Evolutionary conservation across 2,888 invertebrate genomes (phyloP), one percentile per base, ranked within the genome.

Genomic region (Caenorhabditis parvicauda): DNA sequence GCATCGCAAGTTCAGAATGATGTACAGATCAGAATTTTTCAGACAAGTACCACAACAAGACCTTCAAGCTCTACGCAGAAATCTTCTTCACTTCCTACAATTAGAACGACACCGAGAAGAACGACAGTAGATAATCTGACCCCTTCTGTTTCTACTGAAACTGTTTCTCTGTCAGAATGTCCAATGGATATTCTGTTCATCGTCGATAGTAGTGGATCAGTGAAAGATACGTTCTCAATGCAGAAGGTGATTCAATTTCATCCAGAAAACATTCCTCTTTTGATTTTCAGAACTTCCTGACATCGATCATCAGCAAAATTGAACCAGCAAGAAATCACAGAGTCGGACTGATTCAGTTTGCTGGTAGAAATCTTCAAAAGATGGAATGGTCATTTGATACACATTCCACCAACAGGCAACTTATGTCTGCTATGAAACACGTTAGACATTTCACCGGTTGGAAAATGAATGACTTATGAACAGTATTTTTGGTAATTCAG

Each of bases 131-230:
- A n/a, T n/a, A n/a, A n/a, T n/a, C n/a, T n/a, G n/a, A n/a, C n/a
- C n/a, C n/a, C n/a, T n/a, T n/a, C n/a, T n/a, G n/a, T n/a, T n/a
- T n/a, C n/a, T n/a, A n/a, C n/a, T n/a, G n/a, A n/a, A n/a, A n/a
- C n/a, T n/a, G 42, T 9, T 9, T 9, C n/a, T n/a, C n/a, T n/a
- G n/a, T n/a, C 27, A 38, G 39, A 58, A 38, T 79, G 78, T 42
- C 73, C 75, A 19, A 57, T 74, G 56, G 79, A 79, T 48, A 59
- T 79, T 7, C 64, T 79, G 14, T 74, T 79, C 32, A 59, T 79
- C 38, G 70, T 79, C 19, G 79, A 79, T 61, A 74, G 74, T 46
- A 75, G 75, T 0, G 79, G 79, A 29, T 78, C 77, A 1, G 70
- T 77, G 37, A 73, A 70, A n/a, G 35, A 59, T 27, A 63, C 66